Percentiles rank a stretch among this genome's conserved stretches.
phyloP scores from a whole-genome alignment of 1,140 invertebrate species.

The Cardiocondyla obscurior region DNA sequence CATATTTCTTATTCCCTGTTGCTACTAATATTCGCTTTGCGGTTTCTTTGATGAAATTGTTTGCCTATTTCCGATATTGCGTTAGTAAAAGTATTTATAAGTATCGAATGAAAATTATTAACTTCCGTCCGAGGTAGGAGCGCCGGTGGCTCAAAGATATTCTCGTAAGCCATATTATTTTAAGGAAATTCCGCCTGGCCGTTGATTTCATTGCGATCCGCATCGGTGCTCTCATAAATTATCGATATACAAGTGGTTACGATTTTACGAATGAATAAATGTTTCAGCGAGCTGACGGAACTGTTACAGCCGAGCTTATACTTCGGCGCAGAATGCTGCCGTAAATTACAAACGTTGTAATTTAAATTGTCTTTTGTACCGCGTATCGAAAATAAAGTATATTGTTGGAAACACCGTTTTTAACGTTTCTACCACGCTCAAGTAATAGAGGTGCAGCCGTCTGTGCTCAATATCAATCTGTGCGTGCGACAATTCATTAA shows the following conservation, averaged over 20 bases:
- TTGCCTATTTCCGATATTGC: neutral
- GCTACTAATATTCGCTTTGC: constrained; percentile 53
- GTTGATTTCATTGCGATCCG: neutral
- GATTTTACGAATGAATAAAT: constrained; percentile 26
- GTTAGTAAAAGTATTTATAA: constrained; percentile 30
- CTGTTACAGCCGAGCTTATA: neutral
- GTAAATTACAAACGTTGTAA: neutral
- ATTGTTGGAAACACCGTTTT: neutral
- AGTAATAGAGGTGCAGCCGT: constrained; percentile 15
- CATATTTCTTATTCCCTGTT: constrained; percentile 48
- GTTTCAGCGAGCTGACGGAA: constrained; percentile 19
- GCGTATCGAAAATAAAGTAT: neutral
- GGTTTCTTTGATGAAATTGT: constrained; percentile 38
- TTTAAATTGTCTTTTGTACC: neutral
- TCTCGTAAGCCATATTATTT: constrained; percentile 14
- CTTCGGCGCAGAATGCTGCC: neutral
- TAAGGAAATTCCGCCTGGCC: neutral
- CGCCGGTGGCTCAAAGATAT: neutral
- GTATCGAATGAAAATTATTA: constrained; percentile 63
- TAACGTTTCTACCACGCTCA: neutral
- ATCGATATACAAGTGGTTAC: neutral
- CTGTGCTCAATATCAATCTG: neutral
- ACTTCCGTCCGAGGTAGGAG: constrained; percentile 40
- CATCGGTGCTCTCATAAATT: constrained; percentile 13
- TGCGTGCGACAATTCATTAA: constrained; percentile 32